phyloP scores from a whole-genome alignment of 1,140 invertebrate species.

The Nebria ingens region DNA sequence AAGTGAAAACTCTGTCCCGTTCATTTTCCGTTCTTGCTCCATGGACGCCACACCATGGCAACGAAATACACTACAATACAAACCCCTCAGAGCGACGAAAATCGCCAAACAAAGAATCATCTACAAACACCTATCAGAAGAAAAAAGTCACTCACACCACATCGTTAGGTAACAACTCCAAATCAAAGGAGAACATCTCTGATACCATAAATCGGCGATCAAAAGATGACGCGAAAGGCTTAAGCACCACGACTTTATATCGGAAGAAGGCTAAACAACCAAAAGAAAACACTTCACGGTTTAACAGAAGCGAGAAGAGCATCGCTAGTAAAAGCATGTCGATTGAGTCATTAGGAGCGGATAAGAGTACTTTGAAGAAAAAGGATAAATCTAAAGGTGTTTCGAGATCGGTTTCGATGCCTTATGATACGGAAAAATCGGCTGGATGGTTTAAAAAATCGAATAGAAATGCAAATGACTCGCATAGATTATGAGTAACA shows the following conservation, averaged over 20 bases:
- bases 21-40: slow-evolving; percentile 74
- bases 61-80: slow-evolving; percentile 69
- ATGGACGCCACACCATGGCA: slow-evolving; percentile 64
- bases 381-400: slow-evolving; percentile 35
- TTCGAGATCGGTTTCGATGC: slow-evolving; percentile 54
- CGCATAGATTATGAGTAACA: no score
- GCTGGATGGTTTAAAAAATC: slow-evolving; percentile 67
- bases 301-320: slow-evolving; percentile 40
- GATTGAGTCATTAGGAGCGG: slow-evolving; percentile 45
- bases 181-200: slow-evolving; percentile 28
- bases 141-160: slow-evolving; percentile 23
- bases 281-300: slow-evolving; percentile 34
- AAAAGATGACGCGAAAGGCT: slow-evolving; percentile 24
- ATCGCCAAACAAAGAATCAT: slow-evolving; percentile 33
- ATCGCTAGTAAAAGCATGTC: slow-evolving; percentile 45
- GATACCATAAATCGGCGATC: slow-evolving; percentile 19
- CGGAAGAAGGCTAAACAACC: slow-evolving; percentile 34
- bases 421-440: slow-evolving; percentile 54
- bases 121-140: slow-evolving; percentile 28
- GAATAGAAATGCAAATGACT: no score
- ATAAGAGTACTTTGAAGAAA: slow-evolving; percentile 36
- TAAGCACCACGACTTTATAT: slow-evolving; percentile 26
- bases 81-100: slow-evolving; percentile 36
- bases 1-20: slow-evolving; percentile 64
- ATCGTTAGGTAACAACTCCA: slow-evolving; percentile 22